Conservation (phyloP, 2,113 vertebrate genomes). For the Apteryx mantelli region DNA sequence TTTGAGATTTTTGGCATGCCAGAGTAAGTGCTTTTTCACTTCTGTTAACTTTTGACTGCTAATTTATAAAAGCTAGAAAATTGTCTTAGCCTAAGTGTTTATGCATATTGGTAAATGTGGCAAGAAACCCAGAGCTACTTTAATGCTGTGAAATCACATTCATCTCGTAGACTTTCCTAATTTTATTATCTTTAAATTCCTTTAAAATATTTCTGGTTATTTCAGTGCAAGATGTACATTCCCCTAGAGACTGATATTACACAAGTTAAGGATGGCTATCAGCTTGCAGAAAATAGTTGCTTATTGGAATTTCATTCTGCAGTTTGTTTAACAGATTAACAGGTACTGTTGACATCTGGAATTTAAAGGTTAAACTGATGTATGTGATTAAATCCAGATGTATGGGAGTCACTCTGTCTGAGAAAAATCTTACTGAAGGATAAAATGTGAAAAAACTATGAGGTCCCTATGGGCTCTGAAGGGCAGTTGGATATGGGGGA, state of each 20-base stretch:
- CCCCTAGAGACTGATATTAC: not conserved
- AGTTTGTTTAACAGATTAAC: conserved; percentile 52
- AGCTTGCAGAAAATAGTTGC: not conserved
- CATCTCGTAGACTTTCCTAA: not conserved
- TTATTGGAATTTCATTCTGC: conserved; percentile 16
- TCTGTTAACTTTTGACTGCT: not conserved
- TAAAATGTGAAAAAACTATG: not conserved
- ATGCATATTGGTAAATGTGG: not conserved
- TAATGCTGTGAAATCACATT: not conserved
- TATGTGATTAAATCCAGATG: conserved; percentile 53
- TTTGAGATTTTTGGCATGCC: not conserved
- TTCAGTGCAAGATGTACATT: not conserved
- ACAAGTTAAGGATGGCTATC: not conserved
- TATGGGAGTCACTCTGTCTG: conserved; percentile 38
- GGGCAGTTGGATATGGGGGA: not conserved
- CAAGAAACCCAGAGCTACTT: not conserved
- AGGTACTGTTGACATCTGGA: conserved; percentile 62
- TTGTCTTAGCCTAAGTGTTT: not conserved
- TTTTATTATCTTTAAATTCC: not conserved
- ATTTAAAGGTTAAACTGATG: conserved; percentile 41
- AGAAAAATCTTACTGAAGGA: not conserved
- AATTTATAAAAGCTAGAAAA: not conserved
- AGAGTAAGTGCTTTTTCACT: not conserved
- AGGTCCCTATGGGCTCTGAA: not conserved
- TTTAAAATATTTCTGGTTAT: not conserved